Percentiles rank a stretch among this genome's conserved stretches.
These are phyloP conservation scores for Ylistrum balloti DNA, from an alignment of 1,140 invertebrate genomes.

Conservation along the genomic window DNA sequence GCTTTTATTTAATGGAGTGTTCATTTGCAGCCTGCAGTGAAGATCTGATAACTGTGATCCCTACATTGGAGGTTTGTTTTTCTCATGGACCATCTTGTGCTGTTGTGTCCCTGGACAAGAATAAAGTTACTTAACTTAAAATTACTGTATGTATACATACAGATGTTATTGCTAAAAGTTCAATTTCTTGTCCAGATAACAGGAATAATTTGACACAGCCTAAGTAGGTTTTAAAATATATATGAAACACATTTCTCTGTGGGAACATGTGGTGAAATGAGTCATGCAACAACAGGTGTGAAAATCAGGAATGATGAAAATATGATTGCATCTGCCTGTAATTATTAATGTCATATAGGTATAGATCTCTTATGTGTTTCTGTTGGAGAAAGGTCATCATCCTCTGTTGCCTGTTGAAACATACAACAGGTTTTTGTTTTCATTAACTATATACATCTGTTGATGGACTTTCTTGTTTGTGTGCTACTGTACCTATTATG, in stretches of 20 bases:
- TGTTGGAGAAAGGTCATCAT: neutral
- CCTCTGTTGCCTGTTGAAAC: neutral
- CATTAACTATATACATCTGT: neutral
- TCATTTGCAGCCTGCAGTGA: too few relatives aligned
- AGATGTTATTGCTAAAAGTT: too few relatives aligned
- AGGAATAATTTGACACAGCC: neutral
- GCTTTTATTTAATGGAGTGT: too few relatives aligned
- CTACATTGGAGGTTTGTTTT: too few relatives aligned
- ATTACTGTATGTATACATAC: too few relatives aligned
- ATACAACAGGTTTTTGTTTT: neutral
- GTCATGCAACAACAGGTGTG: neutral
- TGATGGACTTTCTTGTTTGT: too few relatives aligned
- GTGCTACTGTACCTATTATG: too few relatives aligned
- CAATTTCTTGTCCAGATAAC: too few relatives aligned
- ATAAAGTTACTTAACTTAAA: too few relatives aligned
- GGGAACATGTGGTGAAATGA: conserved; percentile 18
- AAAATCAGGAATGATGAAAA: neutral
- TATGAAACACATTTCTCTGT: neutral
- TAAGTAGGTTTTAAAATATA: neutral
- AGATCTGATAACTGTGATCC: too few relatives aligned
- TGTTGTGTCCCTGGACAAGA: too few relatives aligned
- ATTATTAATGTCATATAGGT: neutral
- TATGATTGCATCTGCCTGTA: neutral
- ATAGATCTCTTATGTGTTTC: neutral
- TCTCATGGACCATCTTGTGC: too few relatives aligned